Evolutionary conservation across 1,140 invertebrate genomes (phyloP), one percentile per base, ranked within the genome.

Genomic region (Neodiprion pinetum): DNA sequence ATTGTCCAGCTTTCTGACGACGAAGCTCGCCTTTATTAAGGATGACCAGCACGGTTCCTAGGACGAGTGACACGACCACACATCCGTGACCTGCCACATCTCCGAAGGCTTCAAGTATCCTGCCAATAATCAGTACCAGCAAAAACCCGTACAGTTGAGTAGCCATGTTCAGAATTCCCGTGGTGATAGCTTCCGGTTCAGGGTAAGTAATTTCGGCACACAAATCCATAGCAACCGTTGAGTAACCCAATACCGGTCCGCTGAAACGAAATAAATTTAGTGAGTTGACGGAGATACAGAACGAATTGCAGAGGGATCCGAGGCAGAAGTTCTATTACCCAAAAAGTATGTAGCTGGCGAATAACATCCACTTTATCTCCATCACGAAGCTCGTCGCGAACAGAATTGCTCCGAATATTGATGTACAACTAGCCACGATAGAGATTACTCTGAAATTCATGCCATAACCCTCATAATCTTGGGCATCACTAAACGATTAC

Each of bases 171-270:
- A 94, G 80, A 14, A 94, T 81, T n/a, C 91, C 90, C 23, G 90
- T 90, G 17, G 92, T 91, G 10, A 90, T 92, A 65, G 90, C 91
- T 84, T 93, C 93, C 1, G 92, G 89, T 78, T 92, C 91, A 3
- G 93, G 93, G 84, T 91, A 94, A 4, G 93, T 94, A n/a, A 94
- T 88, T 86, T 94, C 93, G 23, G 92, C 92, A 53, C 92, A 93
- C 82, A 93, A 93, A 83, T 94, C 93, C 86, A 93, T 94, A 7
- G 92, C 93, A 12, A 93, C 88, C 21, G 92, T 92, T 23, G 93
- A 86, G 82, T 93, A 94, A 12, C 93, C 91, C 40, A 92, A 92
- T 91, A 93, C 92, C 80, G 93, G 93, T 80, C 93, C 92, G 72
- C 91, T 91, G 74, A 28, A 80, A 2, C 28, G 28, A 40, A 40